phyloP scores from a whole-genome alignment of 2,113 vertebrate species.

The Daphoenositta chrysoptera region DNA sequence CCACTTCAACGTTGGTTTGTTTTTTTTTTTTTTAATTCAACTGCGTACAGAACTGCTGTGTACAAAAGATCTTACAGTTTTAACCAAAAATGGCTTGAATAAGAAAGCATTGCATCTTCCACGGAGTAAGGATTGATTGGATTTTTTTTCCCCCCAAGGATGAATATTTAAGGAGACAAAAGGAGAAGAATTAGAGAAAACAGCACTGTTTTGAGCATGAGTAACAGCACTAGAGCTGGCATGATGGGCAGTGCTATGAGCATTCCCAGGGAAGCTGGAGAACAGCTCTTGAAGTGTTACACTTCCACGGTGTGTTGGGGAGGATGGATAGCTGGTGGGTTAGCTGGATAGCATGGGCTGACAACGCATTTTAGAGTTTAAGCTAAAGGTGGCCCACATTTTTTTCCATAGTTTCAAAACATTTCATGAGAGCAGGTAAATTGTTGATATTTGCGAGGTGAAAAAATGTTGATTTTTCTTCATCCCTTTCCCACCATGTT shows the following conservation, averaged over 20 bases:
- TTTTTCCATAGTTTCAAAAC: background rate
- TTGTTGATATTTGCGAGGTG: background rate
- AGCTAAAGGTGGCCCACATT: background rate
- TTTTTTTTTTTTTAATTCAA: background rate
- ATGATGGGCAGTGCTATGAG: background rate
- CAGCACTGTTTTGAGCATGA: background rate
- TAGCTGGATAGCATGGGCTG: background rate
- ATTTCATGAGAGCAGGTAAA: background rate
- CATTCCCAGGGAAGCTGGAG: background rate
- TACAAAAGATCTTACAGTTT: background rate
- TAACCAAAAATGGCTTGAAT: background rate
- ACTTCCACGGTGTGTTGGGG: background rate
- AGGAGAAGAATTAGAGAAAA: background rate
- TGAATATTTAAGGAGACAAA: background rate
- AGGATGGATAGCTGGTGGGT: background rate
- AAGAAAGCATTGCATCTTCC: background rate
- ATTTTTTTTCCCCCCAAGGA: background rate
- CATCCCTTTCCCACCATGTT: fast-evolving
- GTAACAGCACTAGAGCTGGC: background rate
- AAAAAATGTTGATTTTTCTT: background rate
- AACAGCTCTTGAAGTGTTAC: background rate
- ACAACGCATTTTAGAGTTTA: fast-evolving
- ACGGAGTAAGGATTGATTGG: background rate
- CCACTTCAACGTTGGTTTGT: fast-evolving
- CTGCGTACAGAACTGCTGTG: fast-evolving